phyloP scores from a whole-genome alignment of 2,797 vertebrate genomes.

The Coendou prehensilis region DNA sequence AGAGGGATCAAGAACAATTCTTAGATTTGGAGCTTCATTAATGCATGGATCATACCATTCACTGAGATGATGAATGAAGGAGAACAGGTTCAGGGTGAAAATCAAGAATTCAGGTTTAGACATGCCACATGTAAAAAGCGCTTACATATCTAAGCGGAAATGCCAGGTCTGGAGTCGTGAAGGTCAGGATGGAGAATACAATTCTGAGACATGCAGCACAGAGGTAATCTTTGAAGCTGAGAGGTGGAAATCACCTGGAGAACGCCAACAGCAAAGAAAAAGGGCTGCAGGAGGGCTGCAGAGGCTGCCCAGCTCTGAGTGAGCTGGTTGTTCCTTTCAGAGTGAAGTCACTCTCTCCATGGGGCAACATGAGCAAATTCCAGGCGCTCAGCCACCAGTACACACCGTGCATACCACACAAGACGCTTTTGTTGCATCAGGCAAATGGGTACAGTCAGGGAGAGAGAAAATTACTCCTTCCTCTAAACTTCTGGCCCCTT shows the following conservation, averaged over 20 bases:
- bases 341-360: not conserved
- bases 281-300: not conserved
- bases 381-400: not conserved
- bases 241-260: not conserved
- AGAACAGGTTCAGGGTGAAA: not conserved
- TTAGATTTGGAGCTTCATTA: not conserved
- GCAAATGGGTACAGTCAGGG: not conserved
- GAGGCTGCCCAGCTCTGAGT: rapidly evolving
- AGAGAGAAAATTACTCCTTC: not conserved
- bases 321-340: too few species aligned
- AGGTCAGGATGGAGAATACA: not conserved
- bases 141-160: not conserved
- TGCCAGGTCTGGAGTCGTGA: not conserved
- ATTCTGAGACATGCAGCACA: not conserved
- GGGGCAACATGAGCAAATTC: not conserved
- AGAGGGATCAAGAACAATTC: not conserved
- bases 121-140: not conserved
- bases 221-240: not conserved
- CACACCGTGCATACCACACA: too few species aligned
- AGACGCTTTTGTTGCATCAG: not conserved
- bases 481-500: not conserved
- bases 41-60: not conserved
- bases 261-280: not conserved
- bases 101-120: not conserved
- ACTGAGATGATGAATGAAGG: not conserved